Conservation (phyloP, 2,113 vertebrate genomes). For the Oncorhynchus gorbuscha region DNA sequence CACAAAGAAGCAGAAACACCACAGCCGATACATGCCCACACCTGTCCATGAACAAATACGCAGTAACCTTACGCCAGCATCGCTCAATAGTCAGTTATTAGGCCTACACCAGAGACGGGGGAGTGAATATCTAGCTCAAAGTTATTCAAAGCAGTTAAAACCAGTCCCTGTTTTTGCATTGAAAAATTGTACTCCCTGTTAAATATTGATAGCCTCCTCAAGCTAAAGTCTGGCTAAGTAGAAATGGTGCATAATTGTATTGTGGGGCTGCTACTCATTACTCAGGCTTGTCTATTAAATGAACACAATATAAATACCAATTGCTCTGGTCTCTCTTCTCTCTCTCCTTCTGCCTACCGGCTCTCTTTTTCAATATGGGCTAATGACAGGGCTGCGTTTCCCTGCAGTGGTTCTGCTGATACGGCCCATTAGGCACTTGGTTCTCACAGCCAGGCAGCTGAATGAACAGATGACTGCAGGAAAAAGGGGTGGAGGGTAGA, state of each 20-base stretch:
- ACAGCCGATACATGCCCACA: too few relatives aligned
- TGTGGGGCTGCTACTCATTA: too few relatives aligned
- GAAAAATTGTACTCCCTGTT: conserved; percentile 34
- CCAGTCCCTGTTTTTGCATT: neutral
- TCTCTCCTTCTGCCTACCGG: conserved; percentile 10
- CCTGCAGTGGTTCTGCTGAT: conserved; percentile 59
- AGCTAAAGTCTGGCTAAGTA: neutral
- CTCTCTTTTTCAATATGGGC: conserved; percentile 25
- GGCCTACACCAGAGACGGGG: neutral
- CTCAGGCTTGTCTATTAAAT: too few relatives aligned
- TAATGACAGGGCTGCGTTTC: conserved; percentile 63
- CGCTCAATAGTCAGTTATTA: too few relatives aligned
- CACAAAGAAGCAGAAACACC: too few relatives aligned
- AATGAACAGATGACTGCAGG: conserved; percentile 67
- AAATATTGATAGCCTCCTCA: conserved; percentile 44
- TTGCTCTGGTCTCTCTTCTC: too few relatives aligned
- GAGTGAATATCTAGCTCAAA: neutral
- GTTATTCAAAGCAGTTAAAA: neutral
- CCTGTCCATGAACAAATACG: too few relatives aligned
- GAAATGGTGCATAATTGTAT: too few relatives aligned
- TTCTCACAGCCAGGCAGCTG: conserved; percentile 57
- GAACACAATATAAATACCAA: too few relatives aligned
- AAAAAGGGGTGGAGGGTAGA: neutral
- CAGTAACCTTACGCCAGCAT: too few relatives aligned
- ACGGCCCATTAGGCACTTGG: conserved; percentile 70